phyloP scores from a whole-genome alignment of 30 jellyfish, hydroid and myxozoan genomes.

The Turritopsis dohrnii region DNA sequence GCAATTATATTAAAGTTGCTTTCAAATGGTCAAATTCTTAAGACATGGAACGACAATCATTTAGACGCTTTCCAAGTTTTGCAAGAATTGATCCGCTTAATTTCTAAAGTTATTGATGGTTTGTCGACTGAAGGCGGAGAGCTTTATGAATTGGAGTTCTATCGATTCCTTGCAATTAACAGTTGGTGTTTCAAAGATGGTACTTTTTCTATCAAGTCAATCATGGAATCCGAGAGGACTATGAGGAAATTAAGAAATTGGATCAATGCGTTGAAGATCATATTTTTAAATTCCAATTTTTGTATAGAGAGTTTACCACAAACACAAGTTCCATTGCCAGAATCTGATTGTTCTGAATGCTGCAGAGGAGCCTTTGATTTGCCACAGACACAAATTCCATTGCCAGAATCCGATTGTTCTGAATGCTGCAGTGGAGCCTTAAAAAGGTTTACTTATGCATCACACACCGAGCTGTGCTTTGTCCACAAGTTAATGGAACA shows the following conservation, averaged over 20 bases:
- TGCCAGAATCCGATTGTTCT: not conserved
- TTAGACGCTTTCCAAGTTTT: not conserved
- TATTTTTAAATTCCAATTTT: not conserved
- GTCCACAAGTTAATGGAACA: too few relatives aligned
- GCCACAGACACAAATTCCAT: not conserved
- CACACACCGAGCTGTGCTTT: too few relatives aligned
- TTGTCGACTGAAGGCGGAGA: not conserved
- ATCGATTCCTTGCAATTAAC: not conserved
- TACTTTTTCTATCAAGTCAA: not conserved
- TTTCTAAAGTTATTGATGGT: not conserved
- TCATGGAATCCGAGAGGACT: not conserved
- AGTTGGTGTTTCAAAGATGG: constrained; percentile 10
- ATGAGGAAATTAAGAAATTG: not conserved
- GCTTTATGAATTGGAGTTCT: not conserved
- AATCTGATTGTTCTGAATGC: not conserved
- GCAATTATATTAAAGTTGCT: not conserved
- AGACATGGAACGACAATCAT: not conserved
- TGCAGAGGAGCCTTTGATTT: too few relatives aligned
- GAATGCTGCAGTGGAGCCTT: not conserved
- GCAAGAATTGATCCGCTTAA: not conserved
- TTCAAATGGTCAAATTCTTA: not conserved
- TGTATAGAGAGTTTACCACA: not conserved
- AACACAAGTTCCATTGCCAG: not conserved
- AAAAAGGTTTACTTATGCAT: too few relatives aligned
- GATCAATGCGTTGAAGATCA: not conserved